phyloP scores from a whole-genome alignment of 2,797 vertebrate species.

The Hydrocynus forskahlii region DNA sequence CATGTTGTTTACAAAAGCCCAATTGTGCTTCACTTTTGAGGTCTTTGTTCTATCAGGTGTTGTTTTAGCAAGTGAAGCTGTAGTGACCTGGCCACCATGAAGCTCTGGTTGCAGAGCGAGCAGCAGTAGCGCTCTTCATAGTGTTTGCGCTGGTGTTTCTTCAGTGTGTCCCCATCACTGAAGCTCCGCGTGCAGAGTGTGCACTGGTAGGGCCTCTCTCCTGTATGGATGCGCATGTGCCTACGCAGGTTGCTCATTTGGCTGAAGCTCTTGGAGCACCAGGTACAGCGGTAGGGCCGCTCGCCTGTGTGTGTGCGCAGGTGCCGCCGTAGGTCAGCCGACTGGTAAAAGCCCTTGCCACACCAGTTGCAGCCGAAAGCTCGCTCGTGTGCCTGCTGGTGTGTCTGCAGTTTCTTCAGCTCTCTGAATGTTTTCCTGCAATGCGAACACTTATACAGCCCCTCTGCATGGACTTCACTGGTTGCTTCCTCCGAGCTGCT shows the following conservation, averaged over 20 bases:
- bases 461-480: constrained; percentile 43
- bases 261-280: constrained; percentile 81
- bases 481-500: neutral
- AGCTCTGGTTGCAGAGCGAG: constrained; percentile 58
- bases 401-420: constrained; percentile 67
- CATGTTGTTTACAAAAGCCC: neutral
- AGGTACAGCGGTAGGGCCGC: constrained; percentile 77
- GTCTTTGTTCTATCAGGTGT: constrained; percentile 23
- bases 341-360: constrained; percentile 79
- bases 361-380: constrained; percentile 78
- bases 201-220: constrained; percentile 77
- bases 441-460: constrained; percentile 70
- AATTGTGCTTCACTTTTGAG: neutral
- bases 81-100: constrained; percentile 65
- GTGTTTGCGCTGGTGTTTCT: constrained; percentile 74
- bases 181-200: constrained; percentile 73
- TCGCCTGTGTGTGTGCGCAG: constrained; percentile 81
- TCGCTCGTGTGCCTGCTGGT: constrained; percentile 75
- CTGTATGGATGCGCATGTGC: constrained; percentile 79
- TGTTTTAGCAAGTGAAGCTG: constrained; percentile 71
- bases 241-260: constrained; percentile 79
- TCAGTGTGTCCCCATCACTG: constrained; percentile 77
- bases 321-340: constrained; percentile 79
- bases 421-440: constrained; percentile 74
- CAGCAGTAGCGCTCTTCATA: constrained; percentile 66